These are phyloP conservation scores for Villa cingulata DNA, from an alignment of 2,888 invertebrate species.

Conservation along the genomic window DNA sequence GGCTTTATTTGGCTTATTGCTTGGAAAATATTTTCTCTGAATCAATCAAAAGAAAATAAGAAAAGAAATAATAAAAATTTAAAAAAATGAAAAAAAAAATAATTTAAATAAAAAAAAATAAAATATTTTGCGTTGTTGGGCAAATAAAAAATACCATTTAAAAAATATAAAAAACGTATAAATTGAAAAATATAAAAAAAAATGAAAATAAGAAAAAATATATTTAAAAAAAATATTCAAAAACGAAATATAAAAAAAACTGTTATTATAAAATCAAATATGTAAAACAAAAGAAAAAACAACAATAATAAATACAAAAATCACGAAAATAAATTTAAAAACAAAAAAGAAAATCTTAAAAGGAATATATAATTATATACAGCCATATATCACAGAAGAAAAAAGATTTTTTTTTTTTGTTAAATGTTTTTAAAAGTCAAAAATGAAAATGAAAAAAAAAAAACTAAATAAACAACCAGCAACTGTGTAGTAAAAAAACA, in stretches of 20 bases:
- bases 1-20: slow-evolving; percentile 58
- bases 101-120: slow-evolving; percentile 11
- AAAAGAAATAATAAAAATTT: slow-evolving; percentile 12
- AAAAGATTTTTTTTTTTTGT: too few species aligned
- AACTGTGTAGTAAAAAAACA: too few species aligned
- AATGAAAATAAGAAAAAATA: background rate
- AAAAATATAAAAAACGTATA: background rate
- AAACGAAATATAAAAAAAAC: background rate
- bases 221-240: background rate
- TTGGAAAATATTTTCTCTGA: slow-evolving; percentile 75
- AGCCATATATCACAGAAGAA: too few species aligned
- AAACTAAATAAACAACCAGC: too few species aligned
- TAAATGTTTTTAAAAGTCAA: background rate
- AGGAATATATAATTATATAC: too few species aligned
- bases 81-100: slow-evolving; percentile 12
- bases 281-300: background rate
- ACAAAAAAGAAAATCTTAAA: background rate
- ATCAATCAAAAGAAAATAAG: slow-evolving; percentile 30
- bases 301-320: background rate
- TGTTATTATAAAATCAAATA: background rate
- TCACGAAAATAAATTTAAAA: background rate
- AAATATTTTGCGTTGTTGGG: slow-evolving; percentile 1
- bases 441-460: background rate
- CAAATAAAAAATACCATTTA: slow-evolving; percentile 2
- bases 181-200: background rate